Evolutionary conservation across 2,113 vertebrate genomes (phyloP).

Genomic region (Raja brachyura): DNA sequence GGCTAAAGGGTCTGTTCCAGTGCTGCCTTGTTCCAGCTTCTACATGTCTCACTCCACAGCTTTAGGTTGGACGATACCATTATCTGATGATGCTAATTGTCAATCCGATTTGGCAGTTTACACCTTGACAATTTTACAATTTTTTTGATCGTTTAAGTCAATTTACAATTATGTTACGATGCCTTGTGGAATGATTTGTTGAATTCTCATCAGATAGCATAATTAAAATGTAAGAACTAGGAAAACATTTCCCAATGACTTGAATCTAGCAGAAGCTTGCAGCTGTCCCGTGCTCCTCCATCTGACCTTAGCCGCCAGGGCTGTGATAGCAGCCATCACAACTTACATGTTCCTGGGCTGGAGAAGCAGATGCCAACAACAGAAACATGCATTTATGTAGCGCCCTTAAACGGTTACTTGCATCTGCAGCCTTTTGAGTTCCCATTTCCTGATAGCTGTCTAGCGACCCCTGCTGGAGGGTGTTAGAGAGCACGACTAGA

Average conservation of each 20-base stretch:
- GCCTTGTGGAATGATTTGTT: background rate
- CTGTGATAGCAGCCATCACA: background rate
- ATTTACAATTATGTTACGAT: background rate
- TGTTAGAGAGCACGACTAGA: background rate
- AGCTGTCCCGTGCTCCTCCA: background rate
- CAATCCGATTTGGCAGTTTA: background rate
- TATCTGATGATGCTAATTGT: background rate
- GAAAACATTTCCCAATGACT: background rate
- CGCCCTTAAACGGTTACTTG: background rate
- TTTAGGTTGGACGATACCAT: background rate
- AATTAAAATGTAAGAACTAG: background rate
- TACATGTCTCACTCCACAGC: background rate
- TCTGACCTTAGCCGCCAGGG: background rate
- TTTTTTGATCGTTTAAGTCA: background rate
- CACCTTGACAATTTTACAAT: background rate
- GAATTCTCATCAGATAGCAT: background rate
- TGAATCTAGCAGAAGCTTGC: background rate
- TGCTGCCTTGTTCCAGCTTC: no score
- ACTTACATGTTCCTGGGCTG: background rate
- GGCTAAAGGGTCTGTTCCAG: no score
- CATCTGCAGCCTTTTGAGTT: background rate
- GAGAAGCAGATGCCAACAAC: background rate
- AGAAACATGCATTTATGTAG: background rate
- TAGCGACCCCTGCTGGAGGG: constrained; percentile 21
- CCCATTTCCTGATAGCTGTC: background rate